phyloP scores from a whole-genome alignment of 1,140 invertebrate genomes.

The Drosophila malerkotliana region DNA sequence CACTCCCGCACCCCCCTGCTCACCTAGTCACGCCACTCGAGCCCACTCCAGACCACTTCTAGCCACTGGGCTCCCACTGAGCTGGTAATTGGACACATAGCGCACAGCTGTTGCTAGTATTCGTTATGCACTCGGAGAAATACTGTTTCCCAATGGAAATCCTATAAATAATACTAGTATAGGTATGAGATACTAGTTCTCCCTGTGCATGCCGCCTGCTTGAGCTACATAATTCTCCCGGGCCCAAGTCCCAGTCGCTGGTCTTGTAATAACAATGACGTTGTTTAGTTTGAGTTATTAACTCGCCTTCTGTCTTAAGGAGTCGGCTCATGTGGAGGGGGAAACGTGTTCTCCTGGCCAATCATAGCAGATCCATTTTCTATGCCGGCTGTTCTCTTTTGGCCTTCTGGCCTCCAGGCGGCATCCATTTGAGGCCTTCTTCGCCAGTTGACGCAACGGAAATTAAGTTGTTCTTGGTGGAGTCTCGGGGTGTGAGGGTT shows the following conservation, averaged over 20 bases:
- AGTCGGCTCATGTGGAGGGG: constrained; percentile 6
- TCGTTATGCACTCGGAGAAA: constrained; percentile 14
- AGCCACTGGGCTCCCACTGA: constrained; percentile 64
- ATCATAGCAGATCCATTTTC: constrained; percentile 49
- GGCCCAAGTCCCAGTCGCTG: constrained; percentile 17
- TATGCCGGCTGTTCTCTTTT: constrained; percentile 23
- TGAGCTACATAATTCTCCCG: constrained; percentile 16
- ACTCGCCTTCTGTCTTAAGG: constrained; percentile 57
- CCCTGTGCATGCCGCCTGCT: neutral
- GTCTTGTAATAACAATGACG: constrained; percentile 70
- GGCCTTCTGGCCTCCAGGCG: constrained; percentile 36
- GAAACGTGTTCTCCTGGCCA: constrained; percentile 31
- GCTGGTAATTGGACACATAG: constrained; percentile 75
- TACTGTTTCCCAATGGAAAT: neutral
- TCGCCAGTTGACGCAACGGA: constrained; percentile 54
- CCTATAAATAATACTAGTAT: neutral
- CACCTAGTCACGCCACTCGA: constrained; percentile 8
- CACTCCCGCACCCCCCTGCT: neutral
- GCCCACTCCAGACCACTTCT: constrained; percentile 28
- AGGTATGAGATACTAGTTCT: neutral
- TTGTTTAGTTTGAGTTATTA: constrained; percentile 81
- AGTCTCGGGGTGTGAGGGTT: neutral
- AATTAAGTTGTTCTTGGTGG: constrained; percentile 62
- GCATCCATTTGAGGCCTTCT: constrained; percentile 59
- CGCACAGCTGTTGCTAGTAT: constrained; percentile 59